A percentile compares a stretch with the other conserved stretches of the same genome.
Evolutionary conservation across 2,797 vertebrate genomes (phyloP).

Genomic region (Gymnocypris eckloni): DNA sequence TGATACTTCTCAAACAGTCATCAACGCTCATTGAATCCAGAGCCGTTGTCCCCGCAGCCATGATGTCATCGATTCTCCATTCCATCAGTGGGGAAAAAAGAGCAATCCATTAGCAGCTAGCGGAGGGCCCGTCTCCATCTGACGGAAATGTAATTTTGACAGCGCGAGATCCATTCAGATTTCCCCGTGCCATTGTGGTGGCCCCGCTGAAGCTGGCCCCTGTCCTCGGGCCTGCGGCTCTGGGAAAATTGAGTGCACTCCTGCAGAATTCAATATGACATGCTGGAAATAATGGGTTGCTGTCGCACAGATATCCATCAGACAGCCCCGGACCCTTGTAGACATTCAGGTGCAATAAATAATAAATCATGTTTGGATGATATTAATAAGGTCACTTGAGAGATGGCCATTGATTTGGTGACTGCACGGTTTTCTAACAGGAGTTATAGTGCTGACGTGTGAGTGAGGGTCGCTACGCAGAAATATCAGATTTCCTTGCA

Average conservation of each 20-base stretch:
- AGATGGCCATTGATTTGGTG: slow-evolving; percentile 41
- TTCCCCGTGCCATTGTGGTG: slow-evolving; percentile 1
- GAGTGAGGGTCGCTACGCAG: not conserved
- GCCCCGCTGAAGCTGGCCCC: not conserved
- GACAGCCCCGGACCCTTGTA: slow-evolving; percentile 47
- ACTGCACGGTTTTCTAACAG: slow-evolving; percentile 24
- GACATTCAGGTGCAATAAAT: slow-evolving; percentile 63
- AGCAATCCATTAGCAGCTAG: slow-evolving; percentile 47
- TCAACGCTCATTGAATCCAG: not conserved
- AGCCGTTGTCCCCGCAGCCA: slow-evolving; percentile 9
- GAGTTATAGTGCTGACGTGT: not conserved
- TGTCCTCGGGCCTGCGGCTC: slow-evolving; percentile 24
- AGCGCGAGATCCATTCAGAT: slow-evolving; percentile 46
- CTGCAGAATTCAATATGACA: slow-evolving; percentile 60
- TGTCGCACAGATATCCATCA: slow-evolving; percentile 59
- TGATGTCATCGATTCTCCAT: slow-evolving; percentile 42
- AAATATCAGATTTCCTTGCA: not conserved
- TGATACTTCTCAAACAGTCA: slow-evolving; percentile 23
- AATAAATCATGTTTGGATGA: slow-evolving; percentile 63
- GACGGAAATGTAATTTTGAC: slow-evolving; percentile 54
- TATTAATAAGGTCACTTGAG: slow-evolving; percentile 61
- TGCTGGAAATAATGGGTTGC: slow-evolving; percentile 59
- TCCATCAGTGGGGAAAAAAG: not conserved
- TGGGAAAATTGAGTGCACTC: slow-evolving; percentile 58
- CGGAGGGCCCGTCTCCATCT: slow-evolving; percentile 36